Base-by-base conservation (phyloP, 2,797 vertebrate species). In the Acipenser oxyrinchus region DNA sequence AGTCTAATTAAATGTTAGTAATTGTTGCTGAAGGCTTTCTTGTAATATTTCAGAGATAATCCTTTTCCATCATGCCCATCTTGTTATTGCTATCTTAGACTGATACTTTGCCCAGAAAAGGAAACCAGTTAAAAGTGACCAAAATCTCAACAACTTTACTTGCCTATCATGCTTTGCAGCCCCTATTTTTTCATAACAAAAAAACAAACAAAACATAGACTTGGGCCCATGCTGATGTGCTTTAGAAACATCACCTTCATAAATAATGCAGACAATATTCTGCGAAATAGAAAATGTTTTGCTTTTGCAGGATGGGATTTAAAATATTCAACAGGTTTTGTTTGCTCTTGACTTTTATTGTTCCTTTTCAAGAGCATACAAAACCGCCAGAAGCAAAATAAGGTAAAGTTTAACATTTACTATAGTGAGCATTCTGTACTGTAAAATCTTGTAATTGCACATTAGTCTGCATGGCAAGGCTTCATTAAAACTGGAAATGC, bases 241-340 rank as follows among this genome's bases (percentile, higher is more conserved):
- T 68, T 71, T 57, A 62, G 48, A 13, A 65, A 49, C 37, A 37
- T 37, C 37, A 10, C 49, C 9, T 7, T 58, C 18, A 52, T 70
- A 52, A 70, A 70, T 74, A 66, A 70, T 69, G 67, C 63, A 70
- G 59, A 48, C 51, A 23, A 48, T 10, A 50, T 68, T 69, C 58
- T 60, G 11, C 62, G 57, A 55, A 10, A 13, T 49, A 69, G 63
- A 49, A 59, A 64, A 60, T 23, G 8, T n/a, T 62, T 68, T 53
- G 50, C 58, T 67, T 37, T 53, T 51, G 58, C 37, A 37, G 60
- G 49, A 13, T 49, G 66, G 23, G n/a, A n/a, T 37, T 67, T 63
- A 64, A 68, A 65, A 70, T 37, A 73, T 70, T 60, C 59, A 62
- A 50, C 57, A 63, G 11, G 10, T 9, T 52, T 37, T 68, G 50